Base-by-base conservation (phyloP, 2,113 vertebrate species). In the Telmatochromis sp. region DNA sequence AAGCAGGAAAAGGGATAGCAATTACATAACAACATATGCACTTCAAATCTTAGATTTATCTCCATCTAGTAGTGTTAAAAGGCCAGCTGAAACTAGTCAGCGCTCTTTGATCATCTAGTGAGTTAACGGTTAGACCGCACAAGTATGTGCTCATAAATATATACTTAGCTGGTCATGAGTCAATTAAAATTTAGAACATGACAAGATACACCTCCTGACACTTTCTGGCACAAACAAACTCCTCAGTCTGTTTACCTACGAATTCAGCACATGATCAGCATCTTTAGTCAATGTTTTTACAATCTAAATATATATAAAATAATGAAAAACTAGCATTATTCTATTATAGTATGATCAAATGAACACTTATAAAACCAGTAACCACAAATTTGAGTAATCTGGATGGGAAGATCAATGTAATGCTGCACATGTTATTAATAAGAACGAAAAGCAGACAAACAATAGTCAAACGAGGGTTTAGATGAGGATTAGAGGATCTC, bases 1-100 rank as follows among this genome's bases (percentile, higher is more conserved):
- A 84, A 86, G 82, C 33, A 84, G 57, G 86, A 28, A 73, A 88
- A 80, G 71, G 80, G 37, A 86, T 80, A 53, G 80, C 13, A 42
- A 58, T 58, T 53, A 6, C 73, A 50, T 81, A 85, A 79, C 57
- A 57, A 51, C 21, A 75, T 73, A 63, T 63, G 58, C 40, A 54
- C 68, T 47, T 60, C 55, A 60, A 50, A 88, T 82, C 81, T 84
- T 45, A 9, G 15, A 65, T 23, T 51, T 87, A 83, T 33, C 17
- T 78, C 11, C 5, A 26, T 19, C 55, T 50, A 55, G 9, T 33
- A 23, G 5, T 68, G 53, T 45, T 55, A 15, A n/a, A 19, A 3
- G 6, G 31, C 23, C 63, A 54, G 73, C 26, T 57, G 9, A 65
- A 86, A 78, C n/a, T 10, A 57, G 37, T 28, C 42, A 2, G 11